A percentile compares a stretch with the other conserved stretches of the same genome.
Conservation (phyloP, 2,113 vertebrate genomes). For the Gorsachius goisagi region DNA sequence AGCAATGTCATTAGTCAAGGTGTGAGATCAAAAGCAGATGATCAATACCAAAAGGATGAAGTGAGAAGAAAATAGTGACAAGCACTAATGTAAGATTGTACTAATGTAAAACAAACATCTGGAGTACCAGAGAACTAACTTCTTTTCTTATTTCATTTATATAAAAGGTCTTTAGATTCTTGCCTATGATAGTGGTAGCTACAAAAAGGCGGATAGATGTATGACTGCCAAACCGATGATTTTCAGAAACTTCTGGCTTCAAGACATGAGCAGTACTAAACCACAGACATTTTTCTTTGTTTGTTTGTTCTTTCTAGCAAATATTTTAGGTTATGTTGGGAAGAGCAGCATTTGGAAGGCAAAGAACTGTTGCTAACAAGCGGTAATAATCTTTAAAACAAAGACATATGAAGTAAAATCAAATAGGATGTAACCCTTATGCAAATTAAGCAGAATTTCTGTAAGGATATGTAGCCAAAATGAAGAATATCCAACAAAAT, state of each 20-base stretch:
- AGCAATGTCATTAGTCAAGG: neutral
- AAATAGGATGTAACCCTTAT: neutral
- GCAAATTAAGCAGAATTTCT: neutral
- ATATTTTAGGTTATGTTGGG: constrained; percentile 13
- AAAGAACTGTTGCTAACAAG: neutral
- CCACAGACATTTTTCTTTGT: neutral
- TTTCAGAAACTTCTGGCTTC: constrained; percentile 24
- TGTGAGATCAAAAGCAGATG: neutral
- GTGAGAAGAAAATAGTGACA: neutral
- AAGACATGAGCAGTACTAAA: neutral
- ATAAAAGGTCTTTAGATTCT: neutral
- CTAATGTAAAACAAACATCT: neutral
- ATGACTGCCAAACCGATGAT: neutral
- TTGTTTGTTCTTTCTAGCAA: neutral
- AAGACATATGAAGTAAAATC: constrained; percentile 5
- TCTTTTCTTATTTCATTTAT: neutral
- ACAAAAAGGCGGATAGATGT: neutral
- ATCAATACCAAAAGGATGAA: constrained; percentile 17
- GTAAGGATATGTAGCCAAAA: neutral
- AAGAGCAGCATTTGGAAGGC: constrained; percentile 3
- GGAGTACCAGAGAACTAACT: neutral
- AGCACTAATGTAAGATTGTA: neutral
- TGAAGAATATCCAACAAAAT: constrained; percentile 2
- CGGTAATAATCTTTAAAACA: constrained; percentile 12
- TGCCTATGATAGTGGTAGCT: neutral